These are phyloP conservation scores for Labeo calbasu DNA, from an alignment of 2,797 vertebrate species.

Conservation along the genomic window DNA sequence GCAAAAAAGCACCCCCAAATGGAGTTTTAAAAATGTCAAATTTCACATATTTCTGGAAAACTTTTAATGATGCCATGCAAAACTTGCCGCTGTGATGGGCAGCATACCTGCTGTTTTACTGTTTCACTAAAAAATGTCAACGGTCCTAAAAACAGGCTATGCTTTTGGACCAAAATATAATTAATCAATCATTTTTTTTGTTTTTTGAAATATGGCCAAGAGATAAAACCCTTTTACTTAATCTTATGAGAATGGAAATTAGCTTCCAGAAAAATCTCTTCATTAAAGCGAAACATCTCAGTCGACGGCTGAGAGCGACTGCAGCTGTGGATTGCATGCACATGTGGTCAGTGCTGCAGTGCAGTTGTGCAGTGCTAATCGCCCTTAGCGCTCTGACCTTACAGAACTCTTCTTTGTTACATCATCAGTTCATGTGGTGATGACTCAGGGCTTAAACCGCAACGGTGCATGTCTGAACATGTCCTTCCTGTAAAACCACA, in stretches of 20 bases:
- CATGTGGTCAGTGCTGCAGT: slow-evolving; percentile 44
- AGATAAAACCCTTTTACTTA: not conserved
- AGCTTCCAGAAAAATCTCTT: not conserved
- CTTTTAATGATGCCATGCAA: no score
- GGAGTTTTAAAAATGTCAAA: no score
- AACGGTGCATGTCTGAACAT: slow-evolving; percentile 10
- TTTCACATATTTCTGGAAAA: no score
- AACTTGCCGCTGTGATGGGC: no score
- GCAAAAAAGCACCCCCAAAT: not conserved
- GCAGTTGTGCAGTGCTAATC: slow-evolving; percentile 24
- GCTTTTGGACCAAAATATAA: no score
- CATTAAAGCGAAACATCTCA: not conserved
- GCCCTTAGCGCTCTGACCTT: slow-evolving; percentile 29
- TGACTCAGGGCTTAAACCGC: slow-evolving; percentile 51
- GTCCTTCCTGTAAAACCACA: not conserved
- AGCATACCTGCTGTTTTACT: no score
- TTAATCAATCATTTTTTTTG: no score
- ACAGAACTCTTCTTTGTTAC: slow-evolving; percentile 52
- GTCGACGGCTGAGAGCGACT: not conserved
- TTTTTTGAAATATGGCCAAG: not conserved
- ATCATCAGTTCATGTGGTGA: slow-evolving; percentile 56
- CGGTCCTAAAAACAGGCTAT: no score
- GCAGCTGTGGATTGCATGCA: slow-evolving; percentile 55
- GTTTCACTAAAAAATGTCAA: no score
- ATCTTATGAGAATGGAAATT: not conserved